Percentiles rank a stretch among this genome's conserved stretches.
phyloP scores from a whole-genome alignment of 1,140 invertebrate species.

The Homalodisca vitripennis region DNA sequence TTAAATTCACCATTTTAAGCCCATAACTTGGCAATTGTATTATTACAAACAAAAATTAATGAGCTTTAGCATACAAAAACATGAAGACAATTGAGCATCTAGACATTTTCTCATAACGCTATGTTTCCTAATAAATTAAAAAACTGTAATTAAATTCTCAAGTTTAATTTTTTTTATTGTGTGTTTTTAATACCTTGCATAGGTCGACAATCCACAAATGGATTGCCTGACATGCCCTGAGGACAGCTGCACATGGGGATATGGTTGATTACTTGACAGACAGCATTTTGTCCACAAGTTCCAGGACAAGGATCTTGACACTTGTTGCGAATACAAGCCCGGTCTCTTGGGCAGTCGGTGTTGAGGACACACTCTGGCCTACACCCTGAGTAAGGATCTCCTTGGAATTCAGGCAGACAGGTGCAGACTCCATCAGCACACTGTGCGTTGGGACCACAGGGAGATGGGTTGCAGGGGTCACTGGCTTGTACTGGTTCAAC shows the following conservation, averaged over 20 bases:
- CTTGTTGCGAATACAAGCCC: constrained; percentile 71
- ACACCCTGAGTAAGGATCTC: constrained; percentile 61
- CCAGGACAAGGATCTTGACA: constrained; percentile 75
- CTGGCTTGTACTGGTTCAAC: constrained; percentile 33
- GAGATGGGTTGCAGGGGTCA: constrained; percentile 71
- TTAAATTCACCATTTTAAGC: no score
- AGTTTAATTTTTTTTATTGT: no score
- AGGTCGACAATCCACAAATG: constrained; percentile 46
- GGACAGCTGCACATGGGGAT: constrained; percentile 53
- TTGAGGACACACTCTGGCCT: constrained; percentile 63
- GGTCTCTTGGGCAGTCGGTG: constrained; percentile 60
- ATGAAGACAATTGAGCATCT: no score
- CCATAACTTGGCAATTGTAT: no score
- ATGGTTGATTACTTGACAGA: constrained; percentile 62
- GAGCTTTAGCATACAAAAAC: no score
- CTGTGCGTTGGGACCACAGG: constrained; percentile 69
- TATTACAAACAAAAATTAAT: no score
- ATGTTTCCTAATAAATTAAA: no score
- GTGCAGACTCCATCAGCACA: constrained; percentile 61
- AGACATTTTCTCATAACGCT: no score
- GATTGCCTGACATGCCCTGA: constrained; percentile 51
- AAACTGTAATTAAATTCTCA: no score
- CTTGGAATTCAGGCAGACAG: constrained; percentile 60
- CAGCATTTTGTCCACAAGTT: constrained; percentile 67
- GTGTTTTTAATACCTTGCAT: constrained; percentile 55